phyloP scores from a whole-genome alignment of 2,113 vertebrate genomes.

The Hyperopisus bebe region DNA sequence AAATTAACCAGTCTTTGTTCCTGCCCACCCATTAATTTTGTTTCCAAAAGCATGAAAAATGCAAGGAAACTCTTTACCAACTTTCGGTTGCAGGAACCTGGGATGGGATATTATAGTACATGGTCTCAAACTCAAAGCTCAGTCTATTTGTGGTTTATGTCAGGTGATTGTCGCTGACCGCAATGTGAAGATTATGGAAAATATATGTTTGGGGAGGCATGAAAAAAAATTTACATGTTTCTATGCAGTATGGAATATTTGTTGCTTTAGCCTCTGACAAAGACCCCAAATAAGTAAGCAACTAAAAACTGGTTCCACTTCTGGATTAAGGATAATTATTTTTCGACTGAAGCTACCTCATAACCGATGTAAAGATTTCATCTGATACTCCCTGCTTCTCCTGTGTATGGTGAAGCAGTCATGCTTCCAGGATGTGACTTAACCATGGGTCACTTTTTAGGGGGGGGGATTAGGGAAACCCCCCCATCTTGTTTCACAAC shows the following conservation, averaged over 20 bases:
- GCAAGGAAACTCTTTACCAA: not conserved
- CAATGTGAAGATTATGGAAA: not conserved
- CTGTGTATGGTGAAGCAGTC: not conserved
- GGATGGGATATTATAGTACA: not conserved
- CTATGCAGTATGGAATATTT: not conserved
- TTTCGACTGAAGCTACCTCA: not conserved
- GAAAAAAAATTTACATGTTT: not conserved
- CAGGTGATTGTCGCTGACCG: not conserved
- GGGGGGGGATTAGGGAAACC: not conserved
- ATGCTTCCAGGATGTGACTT: not conserved
- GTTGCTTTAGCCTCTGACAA: not conserved
- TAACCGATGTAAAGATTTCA: not conserved
- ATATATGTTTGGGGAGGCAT: not conserved
- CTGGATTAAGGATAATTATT: not conserved
- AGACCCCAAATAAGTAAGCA: not conserved
- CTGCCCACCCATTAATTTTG: not conserved
- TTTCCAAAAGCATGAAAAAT: not conserved
- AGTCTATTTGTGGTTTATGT: not conserved
- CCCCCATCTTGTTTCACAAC: not conserved
- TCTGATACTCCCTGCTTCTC: not conserved
- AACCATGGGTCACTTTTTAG: not conserved
- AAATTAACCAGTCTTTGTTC: not conserved
- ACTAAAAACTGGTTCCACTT: not conserved
- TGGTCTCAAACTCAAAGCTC: not conserved
- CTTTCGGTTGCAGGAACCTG: not conserved